Conservation (phyloP, 2,888 invertebrate genomes). For the Megaustenia siamemsis region DNA sequence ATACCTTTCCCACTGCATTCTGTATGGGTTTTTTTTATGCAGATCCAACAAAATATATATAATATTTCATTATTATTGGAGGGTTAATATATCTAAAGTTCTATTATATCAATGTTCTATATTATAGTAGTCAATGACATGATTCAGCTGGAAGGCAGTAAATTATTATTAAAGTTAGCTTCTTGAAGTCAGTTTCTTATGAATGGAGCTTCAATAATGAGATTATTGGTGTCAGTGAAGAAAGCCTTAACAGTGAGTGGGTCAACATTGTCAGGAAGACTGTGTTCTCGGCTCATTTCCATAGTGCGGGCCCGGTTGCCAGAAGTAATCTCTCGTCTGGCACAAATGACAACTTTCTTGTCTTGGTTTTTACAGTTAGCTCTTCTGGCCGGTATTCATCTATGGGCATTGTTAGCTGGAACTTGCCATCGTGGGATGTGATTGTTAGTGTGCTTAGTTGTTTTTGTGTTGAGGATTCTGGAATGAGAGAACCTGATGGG, state of each 20-base stretch:
- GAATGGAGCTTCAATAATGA: conserved; percentile 78
- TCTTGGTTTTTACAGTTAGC: conserved; percentile 77
- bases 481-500: conserved; percentile 53
- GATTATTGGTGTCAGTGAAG: conserved; percentile 77
- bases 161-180: too few species aligned
- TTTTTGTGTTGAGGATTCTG: conserved; percentile 43
- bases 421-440: conserved; percentile 70
- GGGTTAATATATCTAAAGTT: too few species aligned
- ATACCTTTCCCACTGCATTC: too few species aligned
- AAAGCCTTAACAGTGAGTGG: conserved; percentile 78
- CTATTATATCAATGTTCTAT: too few species aligned
- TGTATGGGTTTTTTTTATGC: too few species aligned
- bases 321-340: conserved; percentile 75
- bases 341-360: conserved; percentile 68
- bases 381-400: conserved; percentile 79
- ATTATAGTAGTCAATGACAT: too few species aligned
- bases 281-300: conserved; percentile 77
- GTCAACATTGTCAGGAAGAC: conserved; percentile 78
- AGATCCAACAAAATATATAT: too few species aligned
- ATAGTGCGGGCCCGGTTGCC: conserved; percentile 75
- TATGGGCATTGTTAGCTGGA: conserved; percentile 76
- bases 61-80: too few species aligned
- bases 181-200: conserved; percentile 3
- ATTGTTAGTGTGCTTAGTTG: conserved; percentile 57
- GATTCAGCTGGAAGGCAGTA: too few species aligned